phyloP scores from a whole-genome alignment of 2,888 invertebrate species.

The Neoitamus cyanurus region DNA sequence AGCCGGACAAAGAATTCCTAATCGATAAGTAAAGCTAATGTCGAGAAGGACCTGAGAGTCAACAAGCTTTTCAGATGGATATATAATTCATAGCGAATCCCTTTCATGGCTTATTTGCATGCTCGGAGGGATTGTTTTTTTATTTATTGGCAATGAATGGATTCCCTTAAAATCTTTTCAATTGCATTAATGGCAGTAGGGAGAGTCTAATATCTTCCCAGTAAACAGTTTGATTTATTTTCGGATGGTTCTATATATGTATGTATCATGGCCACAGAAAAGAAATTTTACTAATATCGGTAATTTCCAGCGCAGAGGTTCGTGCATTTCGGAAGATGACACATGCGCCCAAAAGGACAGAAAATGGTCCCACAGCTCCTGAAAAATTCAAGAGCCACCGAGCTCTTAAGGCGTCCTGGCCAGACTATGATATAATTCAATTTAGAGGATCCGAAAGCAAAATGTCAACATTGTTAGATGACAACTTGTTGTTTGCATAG shows the following conservation, averaged over 20 bases:
- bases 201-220: not conserved
- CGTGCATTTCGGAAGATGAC: not conserved
- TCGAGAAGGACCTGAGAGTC: not conserved
- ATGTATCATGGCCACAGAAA: not conserved
- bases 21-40: not conserved
- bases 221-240: conserved; percentile 30
- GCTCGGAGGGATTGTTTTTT: not conserved
- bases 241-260: not conserved
- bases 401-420: not conserved
- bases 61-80: not conserved
- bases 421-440: conserved; percentile 19
- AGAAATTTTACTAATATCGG: not conserved
- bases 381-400: not conserved
- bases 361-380: not conserved
- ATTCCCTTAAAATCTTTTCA: not conserved
- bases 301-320: not conserved
- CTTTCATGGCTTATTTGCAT: not conserved
- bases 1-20: not conserved
- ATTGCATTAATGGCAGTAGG: not conserved
- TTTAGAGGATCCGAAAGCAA: not conserved
- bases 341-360: not conserved
- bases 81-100: conserved; percentile 10
- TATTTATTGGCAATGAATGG: conserved; percentile 4
- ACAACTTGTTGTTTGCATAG: conserved; percentile 34
- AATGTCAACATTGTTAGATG: conserved; percentile 35